Base-by-base conservation (phyloP, 2,888 invertebrate species). In the Ommatoiulus sabulosus region DNA sequence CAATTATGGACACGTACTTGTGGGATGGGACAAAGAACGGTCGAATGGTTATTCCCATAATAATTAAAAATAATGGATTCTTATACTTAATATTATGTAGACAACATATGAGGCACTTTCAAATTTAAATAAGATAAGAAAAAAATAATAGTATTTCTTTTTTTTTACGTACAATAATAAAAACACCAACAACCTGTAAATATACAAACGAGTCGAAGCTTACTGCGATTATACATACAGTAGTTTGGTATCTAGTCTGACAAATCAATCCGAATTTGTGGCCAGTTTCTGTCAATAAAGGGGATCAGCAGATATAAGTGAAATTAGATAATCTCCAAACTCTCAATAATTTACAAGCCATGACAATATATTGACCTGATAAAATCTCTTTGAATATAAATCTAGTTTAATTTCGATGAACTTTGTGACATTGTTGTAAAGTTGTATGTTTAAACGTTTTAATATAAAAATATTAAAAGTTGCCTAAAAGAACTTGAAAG, bases 11-110 rank as follows among this genome's bases (percentile, higher is more conserved):
- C 72, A 72, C 24, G 6, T 10, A 72, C 8, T 72, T 2, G 24
- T 5, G 24, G 24, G 7, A 72, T 72, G 72, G 72, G 72, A 72
- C 72, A n/a, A 8, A 72, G 4, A 72, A 72, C 24, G 8, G 72
- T 24, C 24, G 24, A 72, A 72, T 24, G 72, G 24, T 72, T 72
- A 24, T 72, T 24, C 24, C 24, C 72, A 72, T 72, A 17, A 24
- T 72, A 72, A 72, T 72, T 72, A 72, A 72, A 72, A 72, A 72
- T 72, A 72, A 72, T 72, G 24, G 72, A 72, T 72, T 72, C n/a
- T 72, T 72, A 72, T 72, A 72, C 72, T n/a, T 72, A 72, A 72
- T 72, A 72, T 72, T 72, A 72, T 72, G 72, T 72, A 72, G 72
- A 72, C 72, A 72, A 72, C 72, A 72, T 72, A 72, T 72, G 72